phyloP scores from a whole-genome alignment of 1,140 invertebrate species.

The Bombus huntii region DNA sequence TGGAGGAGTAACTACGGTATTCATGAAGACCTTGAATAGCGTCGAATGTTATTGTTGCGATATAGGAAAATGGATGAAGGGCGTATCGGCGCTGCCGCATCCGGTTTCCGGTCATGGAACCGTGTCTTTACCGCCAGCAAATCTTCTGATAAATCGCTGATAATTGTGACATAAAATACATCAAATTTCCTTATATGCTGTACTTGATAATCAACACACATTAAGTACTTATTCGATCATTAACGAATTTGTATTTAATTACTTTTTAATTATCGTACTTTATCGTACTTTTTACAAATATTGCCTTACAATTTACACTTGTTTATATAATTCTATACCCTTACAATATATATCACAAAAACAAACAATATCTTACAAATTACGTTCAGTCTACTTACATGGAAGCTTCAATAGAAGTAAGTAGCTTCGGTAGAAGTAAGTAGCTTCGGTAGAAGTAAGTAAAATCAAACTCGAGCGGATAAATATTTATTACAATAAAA shows the following conservation, averaged over 20 bases:
- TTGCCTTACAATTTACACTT: neutral
- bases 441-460: neutral
- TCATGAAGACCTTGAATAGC: slow-evolving; percentile 84
- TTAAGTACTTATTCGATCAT: neutral
- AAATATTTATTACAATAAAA: neutral
- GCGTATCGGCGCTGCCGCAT: slow-evolving; percentile 82
- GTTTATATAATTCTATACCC: neutral
- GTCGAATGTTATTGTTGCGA: slow-evolving; percentile 85
- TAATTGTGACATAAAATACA: slow-evolving; percentile 18
- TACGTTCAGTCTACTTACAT: neutral
- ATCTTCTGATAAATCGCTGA: slow-evolving; percentile 47
- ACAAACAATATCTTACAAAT: neutral
- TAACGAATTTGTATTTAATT: neutral
- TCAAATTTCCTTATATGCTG: neutral
- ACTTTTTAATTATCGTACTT: neutral
- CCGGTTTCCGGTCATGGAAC: slow-evolving; percentile 84
- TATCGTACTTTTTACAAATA: neutral
- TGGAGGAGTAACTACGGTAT: slow-evolving; percentile 85
- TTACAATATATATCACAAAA: neutral
- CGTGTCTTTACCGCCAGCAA: slow-evolving; percentile 84
- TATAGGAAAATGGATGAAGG: slow-evolving; percentile 84
- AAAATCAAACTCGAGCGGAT: too few species aligned
- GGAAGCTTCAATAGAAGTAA: neutral
- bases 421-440: neutral
- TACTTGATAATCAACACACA: neutral